phyloP scores from a whole-genome alignment of 1,140 invertebrate species.

The Matsumurasca onukii region DNA sequence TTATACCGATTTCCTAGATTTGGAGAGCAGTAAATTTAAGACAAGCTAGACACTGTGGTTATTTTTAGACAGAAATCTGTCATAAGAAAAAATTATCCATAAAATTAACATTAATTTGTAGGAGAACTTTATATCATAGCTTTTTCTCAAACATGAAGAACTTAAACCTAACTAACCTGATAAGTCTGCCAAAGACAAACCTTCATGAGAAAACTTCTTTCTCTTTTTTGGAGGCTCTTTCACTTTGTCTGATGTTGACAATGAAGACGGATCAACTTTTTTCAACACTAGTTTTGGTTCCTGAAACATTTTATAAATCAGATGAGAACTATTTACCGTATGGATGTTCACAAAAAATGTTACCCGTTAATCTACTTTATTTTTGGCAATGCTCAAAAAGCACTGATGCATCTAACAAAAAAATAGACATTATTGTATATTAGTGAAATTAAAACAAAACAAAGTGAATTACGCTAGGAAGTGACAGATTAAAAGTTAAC shows the following conservation, averaged over 20 bases:
- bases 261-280: not conserved
- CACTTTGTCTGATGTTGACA: too few species aligned
- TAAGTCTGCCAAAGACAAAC: slow-evolving; percentile 4
- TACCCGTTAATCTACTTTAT: not conserved
- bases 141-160: too few species aligned
- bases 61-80: too few species aligned
- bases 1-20: too few species aligned
- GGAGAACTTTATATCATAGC: too few species aligned
- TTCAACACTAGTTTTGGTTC: slow-evolving; percentile 8
- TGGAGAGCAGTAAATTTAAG: too few species aligned
- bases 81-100: too few species aligned
- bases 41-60: too few species aligned
- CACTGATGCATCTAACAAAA: too few species aligned
- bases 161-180: slow-evolving; percentile 27
- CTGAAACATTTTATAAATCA: not conserved
- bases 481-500: too few species aligned
- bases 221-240: slow-evolving; percentile 29
- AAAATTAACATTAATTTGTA: too few species aligned
- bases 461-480: not conserved
- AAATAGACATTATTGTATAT: not conserved
- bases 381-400: not conserved
- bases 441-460: not conserved
- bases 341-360: not conserved
- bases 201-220: not conserved
- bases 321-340: not conserved